phyloP scores from a whole-genome alignment of 2,888 invertebrate genomes.

The Drosophila macrospina region DNA sequence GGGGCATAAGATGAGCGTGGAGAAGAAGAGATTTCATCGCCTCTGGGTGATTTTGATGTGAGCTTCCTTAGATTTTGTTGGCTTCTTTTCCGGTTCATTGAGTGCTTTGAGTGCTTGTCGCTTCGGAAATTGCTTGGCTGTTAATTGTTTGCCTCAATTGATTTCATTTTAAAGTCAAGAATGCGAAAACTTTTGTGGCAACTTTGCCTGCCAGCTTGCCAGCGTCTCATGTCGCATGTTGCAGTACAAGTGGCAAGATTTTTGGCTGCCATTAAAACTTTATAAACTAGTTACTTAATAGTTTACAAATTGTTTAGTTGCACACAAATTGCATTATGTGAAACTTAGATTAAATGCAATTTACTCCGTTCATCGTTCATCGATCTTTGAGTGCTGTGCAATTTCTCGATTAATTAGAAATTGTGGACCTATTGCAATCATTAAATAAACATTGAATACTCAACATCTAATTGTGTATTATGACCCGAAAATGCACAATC shows the following conservation, averaged over 20 bases:
- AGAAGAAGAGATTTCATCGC: conserved; percentile 36
- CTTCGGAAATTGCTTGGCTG: conserved; percentile 70
- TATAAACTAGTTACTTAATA: conserved; percentile 51
- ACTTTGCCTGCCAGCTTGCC: conserved; percentile 24
- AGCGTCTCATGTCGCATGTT: conserved; percentile 20
- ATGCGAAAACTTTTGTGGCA: conserved; percentile 49
- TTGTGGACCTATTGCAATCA: conserved; percentile 1
- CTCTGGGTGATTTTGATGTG: conserved; percentile 36
- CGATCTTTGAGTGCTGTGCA: conserved; percentile 7
- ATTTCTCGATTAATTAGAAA: conserved; percentile 18
- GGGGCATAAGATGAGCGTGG: conserved; percentile 25
- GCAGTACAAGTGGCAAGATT: conserved; percentile 41
- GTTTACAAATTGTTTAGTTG: conserved; percentile 58
- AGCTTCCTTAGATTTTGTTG: conserved; percentile 23
- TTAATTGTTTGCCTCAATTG: conserved; percentile 75
- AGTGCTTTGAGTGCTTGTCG: conserved; percentile 57
- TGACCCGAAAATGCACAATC: conserved; percentile 56
- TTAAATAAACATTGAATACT: conserved; percentile 43
- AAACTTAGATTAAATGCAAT: conserved; percentile 24
- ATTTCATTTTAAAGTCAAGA: conserved; percentile 67
- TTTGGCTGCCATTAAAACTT: conserved; percentile 55
- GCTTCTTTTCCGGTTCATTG: conserved; percentile 61
- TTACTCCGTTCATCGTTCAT: not conserved
- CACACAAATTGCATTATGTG: conserved; percentile 27
- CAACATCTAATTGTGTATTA: conserved; percentile 12